Evolutionary conservation across 2,113 vertebrate genomes (phyloP).

Genomic region (Podocnemis expansa): DNA sequence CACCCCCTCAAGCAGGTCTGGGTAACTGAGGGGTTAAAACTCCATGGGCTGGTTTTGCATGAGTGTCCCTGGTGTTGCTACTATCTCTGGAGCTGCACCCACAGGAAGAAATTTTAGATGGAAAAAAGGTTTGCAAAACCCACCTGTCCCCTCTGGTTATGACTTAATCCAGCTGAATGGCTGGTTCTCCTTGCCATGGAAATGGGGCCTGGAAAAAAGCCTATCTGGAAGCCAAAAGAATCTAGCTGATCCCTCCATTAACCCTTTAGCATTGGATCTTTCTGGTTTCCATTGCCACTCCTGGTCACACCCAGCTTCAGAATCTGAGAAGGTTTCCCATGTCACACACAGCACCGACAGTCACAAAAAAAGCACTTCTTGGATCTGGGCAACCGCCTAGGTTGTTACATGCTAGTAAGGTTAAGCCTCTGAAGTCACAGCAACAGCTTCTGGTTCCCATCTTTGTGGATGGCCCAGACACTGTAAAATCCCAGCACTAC

Average conservation of each 20-base stretch:
- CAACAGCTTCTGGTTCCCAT: not conserved
- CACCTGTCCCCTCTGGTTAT: not conserved
- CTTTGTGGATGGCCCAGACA: too few species aligned
- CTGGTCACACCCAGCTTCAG: not conserved
- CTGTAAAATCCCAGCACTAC: too few species aligned
- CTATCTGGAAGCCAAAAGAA: not conserved
- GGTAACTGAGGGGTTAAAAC: not conserved
- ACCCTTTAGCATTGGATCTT: too few species aligned
- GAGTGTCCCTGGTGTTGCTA: not conserved
- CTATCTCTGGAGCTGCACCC: not conserved
- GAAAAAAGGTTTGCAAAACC: not conserved
- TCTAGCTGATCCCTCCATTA: not conserved
- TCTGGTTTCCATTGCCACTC: too few species aligned
- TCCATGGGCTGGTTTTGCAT: not conserved
- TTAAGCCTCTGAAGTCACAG: too few species aligned
- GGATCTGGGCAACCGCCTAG: not conserved
- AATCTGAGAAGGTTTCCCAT: not conserved
- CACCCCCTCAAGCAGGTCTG: fast-evolving
- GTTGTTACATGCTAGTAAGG: not conserved
- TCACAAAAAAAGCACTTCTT: too few species aligned
- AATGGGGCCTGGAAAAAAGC: not conserved
- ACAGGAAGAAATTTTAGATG: not conserved
- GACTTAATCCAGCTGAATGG: not conserved
- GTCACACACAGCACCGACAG: too few species aligned
- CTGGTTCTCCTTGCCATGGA: not conserved